phyloP scores from a whole-genome alignment of 2,888 invertebrate species.

The Limnephilus rhombicus region DNA sequence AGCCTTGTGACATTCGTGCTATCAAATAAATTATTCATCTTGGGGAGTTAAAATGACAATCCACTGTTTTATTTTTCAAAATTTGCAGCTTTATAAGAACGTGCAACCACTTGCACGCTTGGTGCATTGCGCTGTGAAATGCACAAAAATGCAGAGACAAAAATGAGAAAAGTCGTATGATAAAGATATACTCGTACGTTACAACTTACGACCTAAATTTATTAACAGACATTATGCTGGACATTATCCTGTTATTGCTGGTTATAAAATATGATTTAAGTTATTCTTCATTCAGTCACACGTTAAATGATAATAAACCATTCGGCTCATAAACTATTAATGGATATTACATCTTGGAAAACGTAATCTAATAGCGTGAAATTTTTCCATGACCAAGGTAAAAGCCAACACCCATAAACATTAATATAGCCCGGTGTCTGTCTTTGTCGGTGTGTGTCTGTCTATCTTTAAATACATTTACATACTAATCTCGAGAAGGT shows the following conservation, averaged over 20 bases:
- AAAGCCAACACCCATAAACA: neutral
- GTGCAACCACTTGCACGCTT: neutral
- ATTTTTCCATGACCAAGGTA: neutral
- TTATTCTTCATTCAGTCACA: slow-evolving; percentile 1
- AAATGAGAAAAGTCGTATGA: neutral
- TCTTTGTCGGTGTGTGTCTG: too few relatives aligned
- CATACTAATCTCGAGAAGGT: neutral
- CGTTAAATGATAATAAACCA: neutral
- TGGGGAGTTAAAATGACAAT: too few relatives aligned
- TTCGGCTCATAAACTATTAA: neutral
- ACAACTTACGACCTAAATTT: neutral
- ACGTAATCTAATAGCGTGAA: neutral
- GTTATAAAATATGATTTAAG: neutral
- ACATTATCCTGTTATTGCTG: neutral
- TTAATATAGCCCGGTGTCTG: neutral
- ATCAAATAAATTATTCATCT: neutral
- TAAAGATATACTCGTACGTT: neutral
- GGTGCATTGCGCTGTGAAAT: neutral
- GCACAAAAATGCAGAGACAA: neutral
- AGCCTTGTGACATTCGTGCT: neutral
- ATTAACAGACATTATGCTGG: neutral
- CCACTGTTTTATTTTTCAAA: too few relatives aligned
- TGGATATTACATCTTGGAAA: neutral
- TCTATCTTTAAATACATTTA: neutral
- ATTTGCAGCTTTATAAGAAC: neutral